phyloP scores from a whole-genome alignment of 2,888 invertebrate species.

The Formica aserva region DNA sequence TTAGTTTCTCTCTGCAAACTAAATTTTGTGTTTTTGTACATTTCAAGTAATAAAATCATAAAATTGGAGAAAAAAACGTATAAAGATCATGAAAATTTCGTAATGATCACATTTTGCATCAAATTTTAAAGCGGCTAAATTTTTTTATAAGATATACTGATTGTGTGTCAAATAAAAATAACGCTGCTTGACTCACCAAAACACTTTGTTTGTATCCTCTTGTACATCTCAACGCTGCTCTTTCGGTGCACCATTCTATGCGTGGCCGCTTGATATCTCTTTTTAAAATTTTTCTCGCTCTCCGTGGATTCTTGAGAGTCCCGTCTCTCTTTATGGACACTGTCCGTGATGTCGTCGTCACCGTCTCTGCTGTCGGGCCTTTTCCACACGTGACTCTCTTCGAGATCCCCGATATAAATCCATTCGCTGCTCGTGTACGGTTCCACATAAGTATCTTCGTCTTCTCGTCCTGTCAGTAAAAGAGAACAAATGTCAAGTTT shows the following conservation, averaged over 20 bases:
- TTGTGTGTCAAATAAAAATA: not conserved
- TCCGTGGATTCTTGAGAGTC: constrained; percentile 89
- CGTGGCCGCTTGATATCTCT: constrained; percentile 94
- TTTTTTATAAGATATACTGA: not conserved
- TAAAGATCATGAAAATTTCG: not conserved
- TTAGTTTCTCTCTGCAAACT: not conserved
- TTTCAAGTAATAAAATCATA: not conserved
- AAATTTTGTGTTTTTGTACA: not conserved
- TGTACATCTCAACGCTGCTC: constrained; percentile 96
- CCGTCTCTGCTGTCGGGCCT: constrained; percentile 85
- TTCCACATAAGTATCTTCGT: constrained; percentile 91
- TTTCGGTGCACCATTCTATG: constrained; percentile 96
- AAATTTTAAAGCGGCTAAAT: not conserved
- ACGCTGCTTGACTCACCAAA: constrained; percentile 90
- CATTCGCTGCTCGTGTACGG: constrained; percentile 91
- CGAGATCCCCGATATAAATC: constrained; percentile 92
- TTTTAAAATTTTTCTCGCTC: constrained; percentile 94
- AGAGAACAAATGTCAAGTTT: not conserved
- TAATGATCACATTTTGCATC: not conserved
- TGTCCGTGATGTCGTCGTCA: constrained; percentile 81
- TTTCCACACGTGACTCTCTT: constrained; percentile 90
- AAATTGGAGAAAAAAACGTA: not conserved
- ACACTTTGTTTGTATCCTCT: constrained; percentile 92
- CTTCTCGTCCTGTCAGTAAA: constrained; percentile 86
- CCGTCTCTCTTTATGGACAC: constrained; percentile 85